phyloP scores from a whole-genome alignment of 2,113 vertebrate genomes.

The Glaucomys volans region DNA sequence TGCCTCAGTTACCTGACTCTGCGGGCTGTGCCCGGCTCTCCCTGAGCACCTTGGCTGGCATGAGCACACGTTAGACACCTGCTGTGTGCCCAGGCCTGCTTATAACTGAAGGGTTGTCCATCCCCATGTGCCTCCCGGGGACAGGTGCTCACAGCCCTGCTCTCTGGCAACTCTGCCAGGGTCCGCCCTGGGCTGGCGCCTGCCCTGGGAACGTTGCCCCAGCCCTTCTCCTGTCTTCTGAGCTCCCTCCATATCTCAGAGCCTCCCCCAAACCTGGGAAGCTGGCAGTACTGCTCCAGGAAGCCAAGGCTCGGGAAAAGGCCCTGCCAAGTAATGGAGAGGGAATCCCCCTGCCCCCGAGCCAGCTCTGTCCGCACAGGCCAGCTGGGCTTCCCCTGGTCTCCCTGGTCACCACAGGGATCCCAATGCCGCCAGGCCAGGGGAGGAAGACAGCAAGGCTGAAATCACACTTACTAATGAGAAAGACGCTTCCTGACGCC shows the following conservation, averaged over 20 bases:
- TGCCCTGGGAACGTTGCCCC: rapidly evolving
- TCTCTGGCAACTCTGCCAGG: neutral
- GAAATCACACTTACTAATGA: neutral
- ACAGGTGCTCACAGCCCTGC: too few relatives aligned
- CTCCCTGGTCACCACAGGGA: neutral
- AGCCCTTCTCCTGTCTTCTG: neutral
- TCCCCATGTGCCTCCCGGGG: rapidly evolving
- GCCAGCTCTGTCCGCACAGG: neutral
- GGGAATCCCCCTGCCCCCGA: neutral
- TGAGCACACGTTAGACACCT: neutral
- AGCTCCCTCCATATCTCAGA: neutral
- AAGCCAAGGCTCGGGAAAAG: neutral
- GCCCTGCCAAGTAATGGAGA: neutral
- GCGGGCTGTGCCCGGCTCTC: neutral
- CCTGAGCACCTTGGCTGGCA: neutral
- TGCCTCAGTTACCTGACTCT: neutral
- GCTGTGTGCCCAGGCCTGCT: neutral
- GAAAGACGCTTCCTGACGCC: neutral
- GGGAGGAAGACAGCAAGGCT: neutral
- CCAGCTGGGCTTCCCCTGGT: neutral
- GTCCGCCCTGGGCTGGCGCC: neutral
- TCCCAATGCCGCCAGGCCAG: neutral
- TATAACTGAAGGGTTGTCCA: neutral
- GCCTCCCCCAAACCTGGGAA: neutral
- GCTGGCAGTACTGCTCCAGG: neutral